Base-by-base conservation (phyloP, 2,113 vertebrate genomes). In the Notothenia coriiceps region DNA sequence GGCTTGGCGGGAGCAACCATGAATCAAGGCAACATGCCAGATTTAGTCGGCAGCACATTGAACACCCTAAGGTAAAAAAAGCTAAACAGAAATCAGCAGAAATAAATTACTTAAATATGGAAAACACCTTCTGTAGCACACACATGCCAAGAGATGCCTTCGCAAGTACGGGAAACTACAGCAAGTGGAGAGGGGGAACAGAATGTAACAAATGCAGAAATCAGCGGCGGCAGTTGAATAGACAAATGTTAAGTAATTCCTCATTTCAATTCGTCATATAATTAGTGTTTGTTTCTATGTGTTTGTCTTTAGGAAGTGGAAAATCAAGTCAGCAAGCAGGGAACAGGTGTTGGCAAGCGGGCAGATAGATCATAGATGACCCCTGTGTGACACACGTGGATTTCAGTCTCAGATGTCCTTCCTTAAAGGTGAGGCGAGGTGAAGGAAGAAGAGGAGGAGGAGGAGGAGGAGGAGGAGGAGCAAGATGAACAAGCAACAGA, bases 271-370 rank as follows among this genome's bases (percentile, higher is more conserved):
- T 12, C 49, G 5, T 64, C n/a, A 29, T 57, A 20, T 29, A 4
- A 29, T 29, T 29, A 29, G 4, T 29, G 29, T 29, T 25, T 25
- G 25, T 2, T 25, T 25, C 25, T 25, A 25, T 8, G 18, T 54
- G 18, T 62, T 54, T 44, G 40, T 49, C 17, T 71, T 74, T 22
- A 51, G 20, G 22, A 69, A 43, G 10, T 64, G 33, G 11, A 65
- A 82, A 80, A 74, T 56, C 1, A 80, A 70, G 76, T 85, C 72
- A 80, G 61, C 51, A 6, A 52, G 56, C 15, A 51, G 15, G 71
- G 62, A 66, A 86, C 85, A 84, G 84, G 70, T 88, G 89, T 50
- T 69, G 78, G 68, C 59, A 65, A 55, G 43, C 10, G 1, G 51
- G 56, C 25, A 44, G 22, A 18, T 8, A 22, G 54, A 80, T 56